phyloP scores from a whole-genome alignment of 2,113 vertebrate species.

The Myodes glareolus region DNA sequence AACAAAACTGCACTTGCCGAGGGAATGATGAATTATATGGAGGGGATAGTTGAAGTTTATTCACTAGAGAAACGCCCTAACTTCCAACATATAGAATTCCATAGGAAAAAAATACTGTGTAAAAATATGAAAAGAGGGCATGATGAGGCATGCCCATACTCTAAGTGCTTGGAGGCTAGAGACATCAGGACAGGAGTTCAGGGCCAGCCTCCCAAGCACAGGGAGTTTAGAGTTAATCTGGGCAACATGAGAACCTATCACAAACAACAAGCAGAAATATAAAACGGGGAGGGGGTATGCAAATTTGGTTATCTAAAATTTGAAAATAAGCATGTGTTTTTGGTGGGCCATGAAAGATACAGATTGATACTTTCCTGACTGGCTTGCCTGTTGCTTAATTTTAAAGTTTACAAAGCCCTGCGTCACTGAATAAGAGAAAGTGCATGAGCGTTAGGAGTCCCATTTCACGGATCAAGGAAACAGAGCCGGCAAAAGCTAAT shows the following conservation, averaged over 20 bases:
- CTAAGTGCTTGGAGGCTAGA: neutral
- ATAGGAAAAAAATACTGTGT: neutral
- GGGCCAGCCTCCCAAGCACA: no score
- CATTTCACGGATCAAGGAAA: constrained; percentile 53
- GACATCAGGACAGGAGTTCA: neutral
- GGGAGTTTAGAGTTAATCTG: neutral
- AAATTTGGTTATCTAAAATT: neutral
- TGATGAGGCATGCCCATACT: neutral
- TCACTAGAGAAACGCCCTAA: neutral
- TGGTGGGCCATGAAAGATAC: neutral
- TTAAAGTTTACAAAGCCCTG: neutral
- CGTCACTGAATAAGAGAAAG: no score
- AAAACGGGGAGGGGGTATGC: rapidly evolving
- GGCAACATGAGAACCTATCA: neutral
- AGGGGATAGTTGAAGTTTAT: neutral
- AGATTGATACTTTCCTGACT: neutral
- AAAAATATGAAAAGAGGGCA: neutral
- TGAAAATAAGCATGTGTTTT: neutral
- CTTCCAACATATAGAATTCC: neutral
- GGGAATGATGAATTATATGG: neutral
- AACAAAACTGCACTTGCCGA: neutral
- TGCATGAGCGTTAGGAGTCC: neutral
- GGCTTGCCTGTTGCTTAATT: rapidly evolving
- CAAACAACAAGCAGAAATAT: neutral
- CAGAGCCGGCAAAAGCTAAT: neutral